A percentile compares a stretch with the other conserved stretches of the same genome.
These are phyloP conservation scores for Gymnothorax reevesii DNA, from an alignment of 2,797 vertebrate genomes.

Conservation along the genomic window DNA sequence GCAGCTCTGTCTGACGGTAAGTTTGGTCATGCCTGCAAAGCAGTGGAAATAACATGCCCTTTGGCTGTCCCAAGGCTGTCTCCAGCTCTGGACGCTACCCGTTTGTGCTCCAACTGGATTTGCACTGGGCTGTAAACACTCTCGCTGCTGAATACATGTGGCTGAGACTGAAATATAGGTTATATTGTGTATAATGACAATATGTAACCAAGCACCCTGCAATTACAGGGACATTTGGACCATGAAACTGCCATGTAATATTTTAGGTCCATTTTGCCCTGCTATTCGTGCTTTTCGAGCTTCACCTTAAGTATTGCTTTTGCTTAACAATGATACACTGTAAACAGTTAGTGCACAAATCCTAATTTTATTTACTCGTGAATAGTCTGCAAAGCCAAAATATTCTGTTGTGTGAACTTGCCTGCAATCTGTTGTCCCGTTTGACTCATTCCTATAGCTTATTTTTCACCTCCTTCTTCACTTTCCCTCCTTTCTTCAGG, in stretches of 20 bases:
- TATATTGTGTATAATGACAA: constrained; percentile 55
- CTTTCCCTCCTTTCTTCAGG: too few species aligned
- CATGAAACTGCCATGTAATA: constrained; percentile 42
- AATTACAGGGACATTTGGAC: constrained; percentile 56
- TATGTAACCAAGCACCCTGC: constrained; percentile 53
- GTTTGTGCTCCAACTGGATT: constrained; percentile 39
- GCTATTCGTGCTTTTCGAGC: constrained; percentile 22
- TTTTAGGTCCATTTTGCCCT: constrained; percentile 43
- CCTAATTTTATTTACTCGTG: background rate
- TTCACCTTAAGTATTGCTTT: constrained; percentile 42
- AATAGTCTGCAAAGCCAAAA: background rate
- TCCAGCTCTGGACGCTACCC: constrained; percentile 24
- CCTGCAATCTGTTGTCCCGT: too few species aligned
- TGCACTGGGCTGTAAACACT: constrained; percentile 30
- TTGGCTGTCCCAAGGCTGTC: constrained; percentile 6
- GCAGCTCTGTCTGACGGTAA: constrained; percentile 6
- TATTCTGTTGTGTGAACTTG: too few species aligned
- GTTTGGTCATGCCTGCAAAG: constrained; percentile 28
- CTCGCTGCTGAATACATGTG: constrained; percentile 48
- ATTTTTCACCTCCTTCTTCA: too few species aligned
- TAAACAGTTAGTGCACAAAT: background rate
- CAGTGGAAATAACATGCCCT: background rate
- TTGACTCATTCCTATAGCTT: too few species aligned
- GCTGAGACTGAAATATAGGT: constrained; percentile 44
- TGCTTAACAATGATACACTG: background rate